Evolutionary conservation across 2,888 invertebrate species (phyloP), one percentile per base, ranked within the genome.

Genomic region (Drosophila subquinaria): DNA sequence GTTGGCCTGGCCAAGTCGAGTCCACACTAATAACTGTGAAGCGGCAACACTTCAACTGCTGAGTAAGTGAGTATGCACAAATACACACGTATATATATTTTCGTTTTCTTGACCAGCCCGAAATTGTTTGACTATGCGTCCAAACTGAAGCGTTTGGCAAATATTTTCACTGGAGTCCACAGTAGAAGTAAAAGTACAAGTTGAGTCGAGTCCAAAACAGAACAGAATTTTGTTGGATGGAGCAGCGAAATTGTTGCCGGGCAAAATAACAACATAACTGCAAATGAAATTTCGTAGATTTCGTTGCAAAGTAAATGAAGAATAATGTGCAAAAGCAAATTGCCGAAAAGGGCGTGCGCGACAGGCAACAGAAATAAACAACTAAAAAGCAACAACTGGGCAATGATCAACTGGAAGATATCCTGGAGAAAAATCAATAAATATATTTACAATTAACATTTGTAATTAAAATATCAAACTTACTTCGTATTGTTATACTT

Each of bases 271-370:
- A 85, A 78, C 88, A 86, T 86, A 89, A 89, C 85, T 86, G 85
- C 85, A 86, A 86, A 89, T 86, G 85, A 86, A 86, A 84, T 89
- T 89, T 84, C 82, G 79, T 80, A 82, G 85, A 85, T 88, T 88
- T 76, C 57, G 85, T 65, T 81, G 83, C 88, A 86, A 87, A 88
- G 74, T 81, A 88, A 88, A 86, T 88, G 87, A 88, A 88, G 81
- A 88, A 84, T 86, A 88, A 84, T 88, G 86, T 71, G 87, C 56
- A 86, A 83, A 84, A 83, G 70, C 83, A 88, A 84, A 88, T 82
- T 83, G 81, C 75, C 55, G 63, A 67, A 76, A 76, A 74, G 60
- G 57, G 73, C 57, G 64, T 51, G 56, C 67, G 23, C 61, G 67
- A 56, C 51, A 55, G 55, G 55, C n/a, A 35, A 13, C 23, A 0